Base-by-base conservation (phyloP, 37 sponge, comb jelly and placozoan species). In the Theonella swinhoei region DNA sequence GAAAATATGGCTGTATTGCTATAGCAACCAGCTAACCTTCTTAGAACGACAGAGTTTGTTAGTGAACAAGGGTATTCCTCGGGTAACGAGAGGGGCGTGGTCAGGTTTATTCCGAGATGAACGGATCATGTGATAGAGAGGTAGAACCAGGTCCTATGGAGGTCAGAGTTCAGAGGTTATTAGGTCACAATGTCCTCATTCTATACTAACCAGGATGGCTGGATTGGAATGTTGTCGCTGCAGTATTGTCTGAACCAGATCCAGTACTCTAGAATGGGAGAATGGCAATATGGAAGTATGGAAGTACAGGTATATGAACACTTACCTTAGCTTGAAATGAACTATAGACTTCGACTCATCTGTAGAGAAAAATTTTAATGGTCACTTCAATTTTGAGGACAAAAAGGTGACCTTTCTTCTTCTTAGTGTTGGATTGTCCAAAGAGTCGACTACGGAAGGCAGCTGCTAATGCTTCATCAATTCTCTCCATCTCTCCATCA, bases 401-500 rank as follows among this genome's bases (percentile, higher is more conserved):
- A 4, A 65, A 65, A 74, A 74, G 19, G 29, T 28, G 8, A 89
- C 89, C 79, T 79, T 83, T 89, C 68, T 73, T 78, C 66, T 67
- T 60, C 47, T 90, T 90, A 63, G 80, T 90, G 33, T 69, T 64
- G 41, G 69, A 63, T 39, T 78, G 70, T 7, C 29, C 17, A 28
- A 62, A 64, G 29, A 76, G 42, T 42, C 81, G 39, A 17, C 26
- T 75, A 24, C 74, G 78, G 47, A 93, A 89, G 23, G 63, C 91
- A n/a, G 64, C 87, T 7, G 90, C 73, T 2, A 93, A 72, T 11
- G 87, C 94, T 24, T 82, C 41, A 42, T 93, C 94, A 4, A 89
- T 64, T 1, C 60, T 42, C 81, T 70, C 59, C 94, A 93, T 93
- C 0, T 72, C 87, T 4, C 89, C 94, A 70, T 93, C 94, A 79